These are phyloP conservation scores for Cataglyphis hispanica DNA, from an alignment of 1,140 invertebrate genomes.

Conservation along the genomic window DNA sequence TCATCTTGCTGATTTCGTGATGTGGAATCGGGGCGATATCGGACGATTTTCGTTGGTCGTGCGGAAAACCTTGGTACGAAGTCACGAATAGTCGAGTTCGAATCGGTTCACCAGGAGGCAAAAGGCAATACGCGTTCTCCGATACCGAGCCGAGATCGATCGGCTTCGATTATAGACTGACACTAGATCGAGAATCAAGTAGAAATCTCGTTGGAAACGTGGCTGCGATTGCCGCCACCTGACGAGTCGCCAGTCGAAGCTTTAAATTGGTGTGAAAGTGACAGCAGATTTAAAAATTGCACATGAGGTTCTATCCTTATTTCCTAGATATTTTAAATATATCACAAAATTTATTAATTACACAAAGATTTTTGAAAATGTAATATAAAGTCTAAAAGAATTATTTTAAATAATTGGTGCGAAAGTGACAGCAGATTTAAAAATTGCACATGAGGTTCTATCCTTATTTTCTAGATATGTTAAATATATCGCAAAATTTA, in stretches of 20 bases:
- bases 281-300: not conserved
- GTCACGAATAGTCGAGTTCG: not conserved
- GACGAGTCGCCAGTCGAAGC: not conserved
- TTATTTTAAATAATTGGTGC: not conserved
- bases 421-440: not conserved
- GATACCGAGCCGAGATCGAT: slow-evolving; percentile 73
- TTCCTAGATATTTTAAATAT: not conserved
- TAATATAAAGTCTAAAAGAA: not conserved
- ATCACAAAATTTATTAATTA: not conserved
- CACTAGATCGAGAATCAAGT: not conserved
- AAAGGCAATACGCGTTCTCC: slow-evolving; percentile 65
- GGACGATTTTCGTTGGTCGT: not conserved
- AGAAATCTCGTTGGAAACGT: slow-evolving; percentile 67
- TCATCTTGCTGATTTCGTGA: slow-evolving; percentile 73
- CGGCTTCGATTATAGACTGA: slow-evolving; percentile 63
- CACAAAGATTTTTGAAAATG: not conserved
- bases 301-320: no score
- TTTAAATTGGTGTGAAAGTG: no score
- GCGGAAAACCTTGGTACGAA: not conserved
- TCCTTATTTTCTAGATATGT: not conserved
- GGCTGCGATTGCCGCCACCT: not conserved
- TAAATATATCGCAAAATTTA: not conserved
- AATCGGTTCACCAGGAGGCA: slow-evolving; percentile 13
- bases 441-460: no score
- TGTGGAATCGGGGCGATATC: not conserved